Evolutionary conservation across 2,888 invertebrate species (phyloP), one percentile per base, ranked within the genome.

Genomic region (Mythimna albipuncta): DNA sequence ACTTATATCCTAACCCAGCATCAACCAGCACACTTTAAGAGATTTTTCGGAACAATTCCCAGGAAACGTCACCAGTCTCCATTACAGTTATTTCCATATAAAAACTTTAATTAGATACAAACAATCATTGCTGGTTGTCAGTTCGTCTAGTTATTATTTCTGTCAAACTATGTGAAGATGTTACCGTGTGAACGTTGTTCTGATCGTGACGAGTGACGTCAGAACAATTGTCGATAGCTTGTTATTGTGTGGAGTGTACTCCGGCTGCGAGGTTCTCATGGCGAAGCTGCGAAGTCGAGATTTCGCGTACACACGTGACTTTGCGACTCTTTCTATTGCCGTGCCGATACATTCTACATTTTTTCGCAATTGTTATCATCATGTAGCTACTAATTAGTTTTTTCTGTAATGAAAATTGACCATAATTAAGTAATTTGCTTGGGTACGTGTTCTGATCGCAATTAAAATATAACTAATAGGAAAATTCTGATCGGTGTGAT

Each of bases 141-240:
- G 89, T 87, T 89, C 83, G 85, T 84, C 82, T 81, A 76, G 85
- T 87, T 89, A 89, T 89, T 89, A 89, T 87, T 87, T 85, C 88
- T 88, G 85, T 89, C 89, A 86, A 86, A 86, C 84, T 83, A 82
- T 80, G 85, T 81, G 84, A 85, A 88, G 89, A 84, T 72, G 85
- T 87, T 89, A 91, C 91, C 94, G 95, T 95, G 95, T 94, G 95
- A 95, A 95, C 89, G 86, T 87, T 78, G 83, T 84, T 85, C 87
- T 89, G 89, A 92, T 93, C 94, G 93, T 93, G 94, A 93, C 89
- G 90, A 90, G 90, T 90, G 90, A 90, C 91, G 93, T 91, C 93
- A 92, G 86, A 88, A 89, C 92, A 91, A 92, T 93, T 93, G 93
- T 91, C 93, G 91, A 93, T 91, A 89, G 90, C 83, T 82, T 87